These are phyloP conservation scores for Telmatochromis sp. DNA, from an alignment of 2,113 vertebrate genomes.

Conservation along the genomic window DNA sequence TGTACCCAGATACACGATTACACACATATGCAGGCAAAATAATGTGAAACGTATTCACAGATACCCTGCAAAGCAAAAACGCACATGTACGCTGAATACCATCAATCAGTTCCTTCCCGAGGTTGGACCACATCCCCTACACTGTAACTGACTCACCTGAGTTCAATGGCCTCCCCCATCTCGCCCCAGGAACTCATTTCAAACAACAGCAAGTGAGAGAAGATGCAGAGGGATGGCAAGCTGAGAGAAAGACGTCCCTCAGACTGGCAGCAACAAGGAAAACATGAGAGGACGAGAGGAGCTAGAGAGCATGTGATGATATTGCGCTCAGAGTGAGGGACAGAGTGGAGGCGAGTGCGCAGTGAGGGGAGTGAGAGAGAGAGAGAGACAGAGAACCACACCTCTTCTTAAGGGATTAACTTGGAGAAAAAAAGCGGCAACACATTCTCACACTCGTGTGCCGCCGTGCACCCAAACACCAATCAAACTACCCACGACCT, in stretches of 20 bases:
- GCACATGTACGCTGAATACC: not conserved
- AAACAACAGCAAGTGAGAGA: not conserved
- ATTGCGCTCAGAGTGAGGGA: slow-evolving; percentile 24
- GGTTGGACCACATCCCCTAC: not conserved
- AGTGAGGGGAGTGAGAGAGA: not conserved
- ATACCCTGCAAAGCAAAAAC: not conserved
- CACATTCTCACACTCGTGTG: not conserved
- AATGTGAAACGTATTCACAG: not conserved
- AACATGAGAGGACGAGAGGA: slow-evolving; percentile 37
- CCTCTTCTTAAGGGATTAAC: slow-evolving; percentile 74
- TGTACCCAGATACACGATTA: not conserved
- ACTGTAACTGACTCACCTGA: slow-evolving; percentile 60
- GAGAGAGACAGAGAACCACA: slow-evolving; percentile 53
- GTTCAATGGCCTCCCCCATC: slow-evolving; percentile 68
- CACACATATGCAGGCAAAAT: not conserved
- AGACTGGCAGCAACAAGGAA: slow-evolving; percentile 5
- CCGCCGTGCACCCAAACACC: slow-evolving; percentile 19
- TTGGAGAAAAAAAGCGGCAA: slow-evolving; percentile 44
- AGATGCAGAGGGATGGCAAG: slow-evolving; percentile 12
- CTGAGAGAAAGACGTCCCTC: slow-evolving; percentile 12
- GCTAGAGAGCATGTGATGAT: slow-evolving; percentile 44
- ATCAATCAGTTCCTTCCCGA: not conserved
- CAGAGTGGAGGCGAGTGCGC: slow-evolving; percentile 25
- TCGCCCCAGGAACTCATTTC: slow-evolving; percentile 62
- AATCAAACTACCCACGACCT: slow-evolving; percentile 6